Conservation (phyloP, 2,888 invertebrate genomes). For the Platerodrilus igneus region DNA sequence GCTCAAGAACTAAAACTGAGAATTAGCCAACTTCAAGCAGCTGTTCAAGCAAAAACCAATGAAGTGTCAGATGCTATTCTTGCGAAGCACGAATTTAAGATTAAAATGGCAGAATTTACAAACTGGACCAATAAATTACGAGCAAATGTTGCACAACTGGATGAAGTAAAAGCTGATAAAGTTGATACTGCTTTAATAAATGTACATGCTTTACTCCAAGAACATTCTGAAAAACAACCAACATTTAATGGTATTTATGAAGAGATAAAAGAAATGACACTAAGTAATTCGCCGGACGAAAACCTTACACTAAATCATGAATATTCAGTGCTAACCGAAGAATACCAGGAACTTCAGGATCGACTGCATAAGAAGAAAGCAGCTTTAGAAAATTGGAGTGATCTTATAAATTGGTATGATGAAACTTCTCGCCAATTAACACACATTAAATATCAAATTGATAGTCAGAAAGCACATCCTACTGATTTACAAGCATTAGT, state of each 20-base stretch:
- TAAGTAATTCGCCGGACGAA: slow-evolving; percentile 69
- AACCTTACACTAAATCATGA: slow-evolving; percentile 67
- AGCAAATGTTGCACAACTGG: slow-evolving; percentile 68
- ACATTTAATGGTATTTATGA: slow-evolving; percentile 73
- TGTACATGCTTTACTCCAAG: slow-evolving; percentile 75
- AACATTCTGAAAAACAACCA: slow-evolving; percentile 79
- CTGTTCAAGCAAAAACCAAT: slow-evolving; percentile 70
- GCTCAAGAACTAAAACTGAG: slow-evolving; percentile 70
- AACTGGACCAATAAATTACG: slow-evolving; percentile 75
- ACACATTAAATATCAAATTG: slow-evolving; percentile 75
- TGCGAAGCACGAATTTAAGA: slow-evolving; percentile 77
- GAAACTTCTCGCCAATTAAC: slow-evolving; percentile 74
- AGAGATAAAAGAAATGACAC: slow-evolving; percentile 74
- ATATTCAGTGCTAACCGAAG: slow-evolving; percentile 69
- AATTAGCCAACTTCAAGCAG: slow-evolving; percentile 70
- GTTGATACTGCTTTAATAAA: slow-evolving; percentile 74
- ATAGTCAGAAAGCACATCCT: slow-evolving; percentile 66
- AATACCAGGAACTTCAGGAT: slow-evolving; percentile 72
- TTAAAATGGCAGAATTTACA: slow-evolving; percentile 71
- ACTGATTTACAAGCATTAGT: slow-evolving; percentile 66
- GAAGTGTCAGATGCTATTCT: slow-evolving; percentile 76
- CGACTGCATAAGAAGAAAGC: slow-evolving; percentile 70
- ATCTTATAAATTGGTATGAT: slow-evolving; percentile 75
- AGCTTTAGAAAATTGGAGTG: slow-evolving; percentile 76
- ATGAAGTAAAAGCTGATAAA: slow-evolving; percentile 76